Conservation (phyloP, 2,797 vertebrate genomes). For the Dermochelys coriacea region DNA sequence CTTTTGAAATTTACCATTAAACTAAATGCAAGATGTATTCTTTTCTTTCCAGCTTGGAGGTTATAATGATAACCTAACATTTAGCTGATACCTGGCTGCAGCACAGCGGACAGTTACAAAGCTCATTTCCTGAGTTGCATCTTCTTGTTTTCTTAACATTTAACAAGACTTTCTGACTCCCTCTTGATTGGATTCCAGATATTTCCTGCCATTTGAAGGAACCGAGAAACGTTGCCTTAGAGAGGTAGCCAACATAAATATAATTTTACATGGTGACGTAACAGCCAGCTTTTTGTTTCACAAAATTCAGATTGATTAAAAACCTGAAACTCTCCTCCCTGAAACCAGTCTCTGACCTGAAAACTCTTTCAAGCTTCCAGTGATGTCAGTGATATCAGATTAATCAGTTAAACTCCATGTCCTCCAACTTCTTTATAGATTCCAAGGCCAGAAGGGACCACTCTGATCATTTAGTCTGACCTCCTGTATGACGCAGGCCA, state of each 20-base stretch:
- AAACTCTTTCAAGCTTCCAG: slow-evolving; percentile 11
- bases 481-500: background rate
- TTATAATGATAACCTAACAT: slow-evolving; percentile 28
- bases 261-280: slow-evolving; percentile 47
- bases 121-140: slow-evolving; percentile 67
- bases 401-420: background rate
- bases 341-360: slow-evolving; percentile 20
- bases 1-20: slow-evolving; percentile 24
- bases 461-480: background rate
- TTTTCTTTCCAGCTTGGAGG: background rate
- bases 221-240: slow-evolving; percentile 55
- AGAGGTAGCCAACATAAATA: slow-evolving; percentile 69
- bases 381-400: background rate
- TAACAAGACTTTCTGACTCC: slow-evolving; percentile 54
- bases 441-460: background rate
- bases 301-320: slow-evolving; percentile 21
- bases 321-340: background rate
- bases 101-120: slow-evolving; percentile 33
- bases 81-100: slow-evolving; percentile 26
- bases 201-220: slow-evolving; percentile 62
- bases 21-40: background rate
- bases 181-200: slow-evolving; percentile 62
- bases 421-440: background rate
- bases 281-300: slow-evolving; percentile 48
- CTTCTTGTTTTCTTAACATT: slow-evolving; percentile 67